Base-by-base conservation (phyloP, 1,140 invertebrate species). In the Parapsyche elsis region DNA sequence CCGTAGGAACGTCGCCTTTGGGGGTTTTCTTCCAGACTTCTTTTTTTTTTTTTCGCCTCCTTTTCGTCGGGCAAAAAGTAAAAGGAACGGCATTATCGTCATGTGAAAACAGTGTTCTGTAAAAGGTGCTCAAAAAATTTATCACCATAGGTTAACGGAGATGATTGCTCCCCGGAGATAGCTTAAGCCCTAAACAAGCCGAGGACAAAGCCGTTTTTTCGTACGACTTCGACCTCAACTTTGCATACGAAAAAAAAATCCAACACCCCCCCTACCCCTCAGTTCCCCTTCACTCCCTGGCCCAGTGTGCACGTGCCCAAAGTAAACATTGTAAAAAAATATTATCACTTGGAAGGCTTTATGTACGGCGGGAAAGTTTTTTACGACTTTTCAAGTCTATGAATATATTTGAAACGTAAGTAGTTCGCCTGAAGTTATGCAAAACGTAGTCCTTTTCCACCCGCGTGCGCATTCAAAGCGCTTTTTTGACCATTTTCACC, bases 311-410 rank as follows among this genome's bases (percentile, higher is more conserved):
- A 75, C 26, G 49, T 53, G 53, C 71, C 49, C 26, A 76, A 44
- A 70, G 79, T 77, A 77, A 76, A 80, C 79, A 76, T 77, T 76
- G 79, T 80, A 77, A 80, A 80, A 80, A 80, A 80, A 80, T 80
- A 80, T 80, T 80, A 80, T 80, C 79, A 80, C 79, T 80, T 70
- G 79, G 67, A 80, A 80, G 75, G 73, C 73, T 80, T 80, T 80
- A 77, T 80, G 79, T 80, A 57, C 30, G 45, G 24, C 75, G 79
- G 77, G 24, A 80, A 80, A 76, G 73, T 59, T 80, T 80, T 80
- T 80, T 80, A 80, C 74, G 74, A 77, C 74, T 80, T 80, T 80
- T 80, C 79, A 80, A 77, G 73, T 80, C 79, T 80, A 76, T 80
- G 79, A 80, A 80, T 80, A 80, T 80, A 80, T 80, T 80, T 80